These are phyloP conservation scores for Taenaris catops DNA, from an alignment of 2,888 invertebrate species.

Conservation along the genomic window DNA sequence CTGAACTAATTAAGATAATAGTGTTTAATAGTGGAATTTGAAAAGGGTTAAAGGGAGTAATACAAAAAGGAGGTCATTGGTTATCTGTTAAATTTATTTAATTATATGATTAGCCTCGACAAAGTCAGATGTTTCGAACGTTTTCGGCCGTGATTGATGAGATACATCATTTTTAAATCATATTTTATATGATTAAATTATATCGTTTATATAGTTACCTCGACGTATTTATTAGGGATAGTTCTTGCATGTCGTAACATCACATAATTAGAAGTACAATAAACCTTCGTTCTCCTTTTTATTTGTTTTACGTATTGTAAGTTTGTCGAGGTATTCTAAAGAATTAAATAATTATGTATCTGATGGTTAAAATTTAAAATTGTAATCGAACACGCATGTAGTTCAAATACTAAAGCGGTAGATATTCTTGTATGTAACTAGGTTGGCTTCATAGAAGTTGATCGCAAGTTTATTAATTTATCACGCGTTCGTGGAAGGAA, in stretches of 20 bases:
- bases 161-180: slow-evolving; percentile 33
- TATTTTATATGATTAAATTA: slow-evolving; percentile 19
- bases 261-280: too few species aligned
- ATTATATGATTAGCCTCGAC: slow-evolving; percentile 48
- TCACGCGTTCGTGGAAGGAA: slow-evolving; percentile 19
- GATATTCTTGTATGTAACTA: not conserved
- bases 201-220: slow-evolving; percentile 9
- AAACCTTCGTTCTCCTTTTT: too few species aligned
- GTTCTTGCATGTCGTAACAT: too few species aligned
- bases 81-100: slow-evolving; percentile 70
- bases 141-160: slow-evolving; percentile 54
- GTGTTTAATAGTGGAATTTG: too few species aligned
- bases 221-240: too few species aligned
- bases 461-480: slow-evolving; percentile 23
- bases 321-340: too few species aligned
- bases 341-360: too few species aligned
- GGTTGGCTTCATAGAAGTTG: not conserved
- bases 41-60: slow-evolving; percentile 74
- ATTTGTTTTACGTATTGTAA: slow-evolving; percentile 8
- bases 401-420: too few species aligned
- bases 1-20: too few species aligned
- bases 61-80: too few species aligned
- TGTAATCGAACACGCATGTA: too few species aligned
- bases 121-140: slow-evolving; percentile 31
- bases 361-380: too few species aligned